Percentiles rank a stretch among this genome's conserved stretches.
Evolutionary conservation across 2,888 invertebrate species (phyloP).

Genomic region (Leptopilina myrica): DNA sequence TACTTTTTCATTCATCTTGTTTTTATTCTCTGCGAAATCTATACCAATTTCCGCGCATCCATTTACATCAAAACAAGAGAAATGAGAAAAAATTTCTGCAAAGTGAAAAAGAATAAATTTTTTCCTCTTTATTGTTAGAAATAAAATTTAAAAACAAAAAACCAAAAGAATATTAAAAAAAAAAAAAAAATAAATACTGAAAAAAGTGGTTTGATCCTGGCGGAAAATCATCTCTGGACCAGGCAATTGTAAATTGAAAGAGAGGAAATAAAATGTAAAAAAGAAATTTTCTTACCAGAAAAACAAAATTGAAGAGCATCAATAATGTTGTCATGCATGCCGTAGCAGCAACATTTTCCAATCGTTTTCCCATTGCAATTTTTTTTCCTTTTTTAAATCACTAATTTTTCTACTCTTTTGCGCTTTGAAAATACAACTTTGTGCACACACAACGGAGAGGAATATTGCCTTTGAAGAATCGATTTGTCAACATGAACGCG

Average conservation of each 20-base stretch:
- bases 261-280: conserved; percentile 52
- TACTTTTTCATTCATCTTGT: no score
- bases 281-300: conserved; percentile 85
- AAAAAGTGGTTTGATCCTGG: background rate
- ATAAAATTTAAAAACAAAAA: no score
- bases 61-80: no score
- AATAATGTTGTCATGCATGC: conserved; percentile 88
- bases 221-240: background rate
- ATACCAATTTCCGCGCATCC: no score
- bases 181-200: background rate
- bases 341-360: conserved; percentile 85
- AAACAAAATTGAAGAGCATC: conserved; percentile 88
- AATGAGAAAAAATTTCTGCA: no score
- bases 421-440: conserved; percentile 27
- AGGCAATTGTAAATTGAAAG: background rate
- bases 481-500: conserved; percentile 35
- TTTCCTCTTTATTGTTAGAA: no score
- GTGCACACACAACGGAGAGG: conserved; percentile 11
- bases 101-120: no score
- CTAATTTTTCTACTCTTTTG: conserved; percentile 8
- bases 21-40: no score
- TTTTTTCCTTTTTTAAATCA: conserved; percentile 73
- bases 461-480: conserved; percentile 24
- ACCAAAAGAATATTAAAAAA: background rate
- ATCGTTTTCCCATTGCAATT: conserved; percentile 82